Conservation (phyloP, 2,797 vertebrate genomes). For the Amniataba percoides region DNA sequence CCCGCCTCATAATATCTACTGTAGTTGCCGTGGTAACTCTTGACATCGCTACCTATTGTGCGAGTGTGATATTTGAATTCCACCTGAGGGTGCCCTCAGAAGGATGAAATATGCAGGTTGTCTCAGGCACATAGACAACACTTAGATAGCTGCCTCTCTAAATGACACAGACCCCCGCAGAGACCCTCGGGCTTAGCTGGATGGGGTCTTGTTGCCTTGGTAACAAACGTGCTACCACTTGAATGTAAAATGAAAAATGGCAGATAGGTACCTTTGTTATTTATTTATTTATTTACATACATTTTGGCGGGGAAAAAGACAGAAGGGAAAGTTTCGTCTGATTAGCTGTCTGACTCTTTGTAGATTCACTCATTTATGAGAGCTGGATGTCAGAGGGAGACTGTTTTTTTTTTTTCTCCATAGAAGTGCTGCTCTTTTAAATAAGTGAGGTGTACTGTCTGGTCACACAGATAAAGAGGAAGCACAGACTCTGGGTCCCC, state of each 20-base stretch:
- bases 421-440: conserved; percentile 39
- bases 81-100: conserved; percentile 34
- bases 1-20: conserved; percentile 13
- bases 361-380: conserved; percentile 24
- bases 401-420: conserved; percentile 5
- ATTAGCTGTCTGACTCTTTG: conserved; percentile 17
- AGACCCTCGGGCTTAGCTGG: conserved; percentile 47
- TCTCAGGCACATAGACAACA: conserved; percentile 41
- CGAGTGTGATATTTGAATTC: conserved; percentile 42
- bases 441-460: conserved; percentile 59
- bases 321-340: not conserved
- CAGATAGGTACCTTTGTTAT: too few species aligned
- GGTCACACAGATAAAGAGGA: conserved; percentile 63
- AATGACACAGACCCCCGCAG: conserved; percentile 50
- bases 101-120: conserved; percentile 42
- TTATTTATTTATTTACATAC: conserved; percentile 13
- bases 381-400: conserved; percentile 11
- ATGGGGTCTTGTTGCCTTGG: conserved; percentile 60
- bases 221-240: conserved; percentile 49
- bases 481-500: conserved; percentile 51
- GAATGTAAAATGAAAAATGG: conserved; percentile 20
- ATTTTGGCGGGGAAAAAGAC: not conserved
- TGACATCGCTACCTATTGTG: not conserved
- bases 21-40: conserved; percentile 44
- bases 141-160: conserved; percentile 31